Base-by-base conservation (phyloP, 2,113 vertebrate species). In the Hypanus sabinus region DNA sequence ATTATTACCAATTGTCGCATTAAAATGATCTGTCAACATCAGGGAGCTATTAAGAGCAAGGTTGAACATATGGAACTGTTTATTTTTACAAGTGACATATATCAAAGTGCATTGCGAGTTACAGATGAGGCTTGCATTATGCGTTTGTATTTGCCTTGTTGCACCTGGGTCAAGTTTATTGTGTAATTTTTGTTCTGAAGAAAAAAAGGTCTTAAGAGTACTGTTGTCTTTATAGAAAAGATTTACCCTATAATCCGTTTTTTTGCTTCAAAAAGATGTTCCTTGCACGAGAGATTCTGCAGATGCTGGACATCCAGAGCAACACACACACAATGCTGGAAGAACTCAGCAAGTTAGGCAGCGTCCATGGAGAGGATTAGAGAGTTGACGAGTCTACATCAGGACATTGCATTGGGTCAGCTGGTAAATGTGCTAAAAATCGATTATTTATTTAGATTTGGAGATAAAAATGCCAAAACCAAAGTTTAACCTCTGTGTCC, bases 41-140 rank as follows among this genome's bases (percentile, higher is more conserved):
- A 16, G 80, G 83, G 83, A 87, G 55, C 30, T 87, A n/a, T 87
- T 87, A 60, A 87, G 55, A 60, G 24, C 57, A 57, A 46, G 83
- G 55, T 55, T 60, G 55, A 87, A 87, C 83, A 87, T 87, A 57
- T 87, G 83, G 55, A 87, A 60, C 46, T 87, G 55, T 30, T 87
- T 87, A 87, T 60, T 87, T 87, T 87, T 87, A 87, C 55, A 62
- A 87, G 83, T 87, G 11, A 87, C 4, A 24, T 14, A 87, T 22
- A 87, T 87, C 55, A 87, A 87, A 87, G 46, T 60, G 24, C 46
- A 87, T 87, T 24, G 60, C 60, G 60, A 60, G 57, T 60, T 87
- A 60, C 83, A 60, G 83, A 87, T 12, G 46, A 85, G 55, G 30
- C 60, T 87, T 87, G 24, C 81, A 85, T 27, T 57, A 38, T 24